These are phyloP conservation scores for Melierax canorus DNA, from an alignment of 2,113 vertebrate species.

Conservation along the genomic window DNA sequence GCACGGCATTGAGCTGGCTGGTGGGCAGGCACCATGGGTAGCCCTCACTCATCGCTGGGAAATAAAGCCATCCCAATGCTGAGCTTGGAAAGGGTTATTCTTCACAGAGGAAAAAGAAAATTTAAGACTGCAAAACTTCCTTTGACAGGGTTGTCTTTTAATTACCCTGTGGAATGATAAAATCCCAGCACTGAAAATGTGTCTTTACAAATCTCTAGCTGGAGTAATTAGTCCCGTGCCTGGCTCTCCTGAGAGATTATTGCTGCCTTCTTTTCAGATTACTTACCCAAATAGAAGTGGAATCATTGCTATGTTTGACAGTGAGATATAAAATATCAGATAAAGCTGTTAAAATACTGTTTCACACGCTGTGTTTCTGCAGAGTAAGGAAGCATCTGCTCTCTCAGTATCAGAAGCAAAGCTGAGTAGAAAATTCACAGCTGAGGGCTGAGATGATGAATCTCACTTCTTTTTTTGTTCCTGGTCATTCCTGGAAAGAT, in stretches of 20 bases:
- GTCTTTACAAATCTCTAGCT: constrained; percentile 64
- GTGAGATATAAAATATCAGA: constrained; percentile 64
- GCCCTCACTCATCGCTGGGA: neutral
- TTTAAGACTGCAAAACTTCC: constrained; percentile 34
- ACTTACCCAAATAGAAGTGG: constrained; percentile 66
- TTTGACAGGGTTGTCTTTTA: constrained; percentile 61
- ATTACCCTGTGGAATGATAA: constrained; percentile 64
- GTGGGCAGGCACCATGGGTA: neutral
- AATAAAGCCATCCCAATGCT: neutral
- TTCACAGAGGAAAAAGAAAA: neutral
- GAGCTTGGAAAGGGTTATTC: constrained; percentile 25
- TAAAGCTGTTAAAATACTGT: constrained; percentile 67
- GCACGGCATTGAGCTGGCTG: neutral
- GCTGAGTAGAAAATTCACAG: constrained; percentile 47
- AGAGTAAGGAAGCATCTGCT: constrained; percentile 60
- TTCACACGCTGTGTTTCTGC: constrained; percentile 9
- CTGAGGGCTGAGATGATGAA: constrained; percentile 20
- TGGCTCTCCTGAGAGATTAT: constrained; percentile 66
- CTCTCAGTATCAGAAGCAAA: neutral
- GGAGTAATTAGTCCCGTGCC: constrained; percentile 63
- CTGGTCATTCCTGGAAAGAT: constrained; percentile 31
- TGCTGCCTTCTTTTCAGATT: constrained; percentile 64
- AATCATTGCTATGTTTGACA: constrained; percentile 65
- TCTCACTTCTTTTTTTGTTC: neutral
- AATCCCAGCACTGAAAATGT: constrained; percentile 60